phyloP scores from a whole-genome alignment of 2,113 vertebrate genomes.

The Gnathonemus longibarbis region DNA sequence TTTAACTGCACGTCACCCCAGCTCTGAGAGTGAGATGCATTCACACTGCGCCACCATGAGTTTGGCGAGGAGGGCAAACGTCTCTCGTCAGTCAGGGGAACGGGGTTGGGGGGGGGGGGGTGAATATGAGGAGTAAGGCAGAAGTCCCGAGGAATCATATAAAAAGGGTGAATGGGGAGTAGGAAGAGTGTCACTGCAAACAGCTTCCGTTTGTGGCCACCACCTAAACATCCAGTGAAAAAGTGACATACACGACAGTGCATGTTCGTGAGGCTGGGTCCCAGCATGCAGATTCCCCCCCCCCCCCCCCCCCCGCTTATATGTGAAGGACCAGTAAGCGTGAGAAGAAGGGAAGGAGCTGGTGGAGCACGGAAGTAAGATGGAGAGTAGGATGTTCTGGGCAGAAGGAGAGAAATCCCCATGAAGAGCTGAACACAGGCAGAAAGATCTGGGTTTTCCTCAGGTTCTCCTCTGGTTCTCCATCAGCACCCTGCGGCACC shows the following conservation, averaged over 20 bases:
- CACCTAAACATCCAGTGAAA: neutral
- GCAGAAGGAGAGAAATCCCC: constrained; percentile 43
- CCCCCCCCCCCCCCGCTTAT: constrained; percentile 23
- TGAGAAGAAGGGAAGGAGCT: neutral
- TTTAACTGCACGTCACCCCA: neutral
- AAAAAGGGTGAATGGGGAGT: neutral
- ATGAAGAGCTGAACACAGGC: constrained; percentile 39
- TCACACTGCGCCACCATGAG: neutral
- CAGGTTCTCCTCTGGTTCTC: neutral
- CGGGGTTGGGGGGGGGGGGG: neutral
- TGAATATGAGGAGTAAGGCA: neutral
- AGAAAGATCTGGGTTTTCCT: neutral
- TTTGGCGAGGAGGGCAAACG: neutral
- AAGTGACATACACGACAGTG: neutral
- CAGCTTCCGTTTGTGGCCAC: neutral
- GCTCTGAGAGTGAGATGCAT: neutral
- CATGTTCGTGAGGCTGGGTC: neutral
- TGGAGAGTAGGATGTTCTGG: constrained; percentile 57
- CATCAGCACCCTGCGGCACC: neutral
- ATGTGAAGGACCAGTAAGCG: neutral
- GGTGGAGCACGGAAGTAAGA: constrained; percentile 45
- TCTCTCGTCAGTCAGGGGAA: neutral
- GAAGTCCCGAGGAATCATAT: neutral
- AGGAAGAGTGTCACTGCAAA: neutral
- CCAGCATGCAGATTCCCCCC: neutral